Evolutionary conservation across 2,797 vertebrate species (phyloP).

Genomic region (Parotocinclus haroldoi): DNA sequence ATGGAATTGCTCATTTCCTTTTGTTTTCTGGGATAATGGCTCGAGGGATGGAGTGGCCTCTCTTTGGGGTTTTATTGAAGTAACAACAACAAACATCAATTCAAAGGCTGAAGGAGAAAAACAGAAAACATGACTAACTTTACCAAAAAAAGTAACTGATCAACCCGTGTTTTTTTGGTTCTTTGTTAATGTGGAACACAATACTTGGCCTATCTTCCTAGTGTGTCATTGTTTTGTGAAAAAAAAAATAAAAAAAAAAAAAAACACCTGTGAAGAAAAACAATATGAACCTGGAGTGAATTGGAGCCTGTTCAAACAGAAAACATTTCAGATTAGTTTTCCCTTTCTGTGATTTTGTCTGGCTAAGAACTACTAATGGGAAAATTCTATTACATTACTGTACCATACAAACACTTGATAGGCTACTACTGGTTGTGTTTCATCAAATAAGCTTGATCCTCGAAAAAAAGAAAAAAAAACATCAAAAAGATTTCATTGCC

Average conservation of each 20-base stretch:
- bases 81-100: conserved; percentile 53
- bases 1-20: conserved; percentile 56
- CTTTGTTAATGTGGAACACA: conserved; percentile 1
- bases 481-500: neutral
- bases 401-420: no score
- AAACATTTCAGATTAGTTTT: no score
- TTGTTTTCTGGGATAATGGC: conserved; percentile 47
- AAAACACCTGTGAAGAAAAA: neutral
- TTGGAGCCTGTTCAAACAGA: no score
- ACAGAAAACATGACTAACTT: conserved; percentile 19
- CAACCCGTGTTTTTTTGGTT: conserved; percentile 8
- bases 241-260: no score
- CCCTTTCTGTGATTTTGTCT: no score
- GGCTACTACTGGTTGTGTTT: neutral
- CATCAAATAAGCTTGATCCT: neutral
- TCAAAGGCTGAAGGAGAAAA: conserved; percentile 25
- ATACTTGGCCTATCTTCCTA: neutral
- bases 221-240: neutral
- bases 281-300: no score
- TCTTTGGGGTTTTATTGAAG: conserved; percentile 41
- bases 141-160: conserved; percentile 10
- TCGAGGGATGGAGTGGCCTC: conserved; percentile 39
- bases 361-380: no score
- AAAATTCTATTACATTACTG: neutral
- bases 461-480: no score